Conservation (phyloP, 1,140 invertebrate species). For the Cotesia glomerata region DNA sequence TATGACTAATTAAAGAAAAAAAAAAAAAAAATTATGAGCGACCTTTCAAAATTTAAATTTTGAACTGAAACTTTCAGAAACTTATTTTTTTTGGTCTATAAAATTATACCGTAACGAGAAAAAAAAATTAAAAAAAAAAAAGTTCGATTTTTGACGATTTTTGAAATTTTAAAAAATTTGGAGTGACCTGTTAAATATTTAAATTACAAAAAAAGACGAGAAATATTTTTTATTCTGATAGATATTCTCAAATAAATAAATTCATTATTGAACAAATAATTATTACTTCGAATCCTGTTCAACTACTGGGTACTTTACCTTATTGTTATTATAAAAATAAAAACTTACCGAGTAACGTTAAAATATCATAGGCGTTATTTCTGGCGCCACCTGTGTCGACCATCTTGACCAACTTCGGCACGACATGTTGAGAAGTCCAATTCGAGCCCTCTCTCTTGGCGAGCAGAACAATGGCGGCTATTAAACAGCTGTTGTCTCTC, state of each 20-base stretch:
- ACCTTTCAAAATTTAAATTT: background rate
- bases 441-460: slow-evolving; percentile 46
- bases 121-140: too few species aligned
- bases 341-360: slow-evolving; percentile 48
- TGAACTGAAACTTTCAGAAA: background rate
- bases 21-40: background rate
- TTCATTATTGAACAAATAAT: too few species aligned
- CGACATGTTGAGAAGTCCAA: slow-evolving; percentile 51
- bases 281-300: background rate
- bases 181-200: too few species aligned
- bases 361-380: slow-evolving; percentile 41
- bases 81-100: too few species aligned
- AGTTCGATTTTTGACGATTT: too few species aligned
- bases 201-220: too few species aligned
- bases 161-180: too few species aligned
- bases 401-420: slow-evolving; percentile 43
- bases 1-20: too few species aligned
- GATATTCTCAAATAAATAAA: too few species aligned
- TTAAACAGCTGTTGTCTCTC: slow-evolving; percentile 31
- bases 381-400: slow-evolving; percentile 47
- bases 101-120: too few species aligned
- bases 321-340: background rate
- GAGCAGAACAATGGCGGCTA: slow-evolving; percentile 48
- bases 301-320: background rate
- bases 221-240: too few species aligned